Conservation (phyloP, 2,113 vertebrate species). For the Microtus montanus region DNA sequence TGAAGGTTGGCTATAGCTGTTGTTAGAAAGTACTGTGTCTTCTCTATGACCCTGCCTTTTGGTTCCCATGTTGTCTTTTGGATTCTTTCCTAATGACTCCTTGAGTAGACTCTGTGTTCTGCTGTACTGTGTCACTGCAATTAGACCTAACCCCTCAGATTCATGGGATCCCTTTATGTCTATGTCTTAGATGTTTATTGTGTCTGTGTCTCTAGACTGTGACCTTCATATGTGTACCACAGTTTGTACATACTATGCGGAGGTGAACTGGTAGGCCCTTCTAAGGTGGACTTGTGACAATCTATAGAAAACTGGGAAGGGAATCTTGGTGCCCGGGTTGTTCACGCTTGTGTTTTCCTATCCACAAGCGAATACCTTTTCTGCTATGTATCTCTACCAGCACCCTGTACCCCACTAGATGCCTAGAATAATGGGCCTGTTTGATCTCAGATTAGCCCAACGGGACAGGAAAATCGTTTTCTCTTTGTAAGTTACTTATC, state of each 20-base stretch:
- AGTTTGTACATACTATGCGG: not conserved
- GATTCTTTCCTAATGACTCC: not conserved
- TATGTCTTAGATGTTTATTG: not conserved
- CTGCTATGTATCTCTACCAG: not conserved
- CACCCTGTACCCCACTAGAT: not conserved
- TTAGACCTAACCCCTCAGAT: not conserved
- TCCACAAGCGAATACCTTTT: not conserved
- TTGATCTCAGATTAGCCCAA: not conserved
- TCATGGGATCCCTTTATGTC: not conserved
- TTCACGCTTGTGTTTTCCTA: not conserved
- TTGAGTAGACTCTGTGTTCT: not conserved
- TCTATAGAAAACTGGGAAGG: not conserved
- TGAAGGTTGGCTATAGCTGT: not conserved
- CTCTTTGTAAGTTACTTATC: not conserved
- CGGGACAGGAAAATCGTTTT: not conserved
- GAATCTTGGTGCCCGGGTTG: fast-evolving
- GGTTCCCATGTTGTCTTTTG: not conserved
- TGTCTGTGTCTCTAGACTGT: not conserved
- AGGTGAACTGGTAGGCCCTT: not conserved
- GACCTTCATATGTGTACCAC: not conserved
- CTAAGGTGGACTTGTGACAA: not conserved
- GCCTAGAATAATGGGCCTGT: not conserved
- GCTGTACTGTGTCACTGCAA: not conserved
- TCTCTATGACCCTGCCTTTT: not conserved
- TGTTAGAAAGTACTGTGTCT: not conserved